A percentile compares a stretch with the other conserved stretches of the same genome.
These are phyloP conservation scores for Sitophilus oryzae DNA, from an alignment of 1,140 invertebrate species.

Conservation along the genomic window DNA sequence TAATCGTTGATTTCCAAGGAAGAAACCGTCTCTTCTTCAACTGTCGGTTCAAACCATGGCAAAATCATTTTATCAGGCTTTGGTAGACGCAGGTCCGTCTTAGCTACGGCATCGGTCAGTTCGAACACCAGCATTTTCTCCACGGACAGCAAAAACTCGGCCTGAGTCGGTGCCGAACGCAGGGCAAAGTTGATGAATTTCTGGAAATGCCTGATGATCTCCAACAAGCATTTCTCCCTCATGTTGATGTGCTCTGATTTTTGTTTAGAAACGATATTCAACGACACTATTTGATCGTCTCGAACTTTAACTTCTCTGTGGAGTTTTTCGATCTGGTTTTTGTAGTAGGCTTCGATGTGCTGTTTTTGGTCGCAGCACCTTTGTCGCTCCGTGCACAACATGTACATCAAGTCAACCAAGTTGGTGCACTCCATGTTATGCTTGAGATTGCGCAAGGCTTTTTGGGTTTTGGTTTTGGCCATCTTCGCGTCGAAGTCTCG, in stretches of 20 bases:
- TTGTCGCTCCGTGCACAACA: slow-evolving; percentile 44
- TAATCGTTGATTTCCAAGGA: slow-evolving; percentile 22
- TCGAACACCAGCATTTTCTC: slow-evolving; percentile 42
- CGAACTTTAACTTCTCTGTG: slow-evolving; percentile 24
- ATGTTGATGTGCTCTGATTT: slow-evolving; percentile 28
- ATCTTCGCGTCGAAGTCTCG: slow-evolving; percentile 24
- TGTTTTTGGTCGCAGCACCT: slow-evolving; percentile 39
- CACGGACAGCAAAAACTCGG: slow-evolving; percentile 44
- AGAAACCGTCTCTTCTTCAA: not conserved
- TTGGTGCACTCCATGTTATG: slow-evolving; percentile 44
- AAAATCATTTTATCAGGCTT: slow-evolving; percentile 3
- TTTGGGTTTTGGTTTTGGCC: slow-evolving; percentile 28
- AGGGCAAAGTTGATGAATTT: slow-evolving; percentile 48
- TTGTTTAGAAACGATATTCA: slow-evolving; percentile 32
- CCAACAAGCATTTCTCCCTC: slow-evolving; percentile 35
- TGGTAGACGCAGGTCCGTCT: slow-evolving; percentile 1
- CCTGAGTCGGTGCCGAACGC: slow-evolving; percentile 42
- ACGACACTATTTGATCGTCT: slow-evolving; percentile 27
- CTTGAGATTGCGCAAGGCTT: slow-evolving; percentile 33
- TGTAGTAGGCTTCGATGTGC: slow-evolving; percentile 33
- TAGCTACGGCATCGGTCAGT: slow-evolving; percentile 29
- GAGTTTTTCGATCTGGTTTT: slow-evolving; percentile 29
- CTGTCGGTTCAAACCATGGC: slow-evolving; percentile 3
- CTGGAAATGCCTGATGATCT: slow-evolving; percentile 45
- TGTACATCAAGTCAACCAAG: slow-evolving; percentile 42